Evolutionary conservation across 2,888 invertebrate genomes (phyloP), one percentile per base, ranked within the genome.

Genomic region (Pinctada fucata): DNA sequence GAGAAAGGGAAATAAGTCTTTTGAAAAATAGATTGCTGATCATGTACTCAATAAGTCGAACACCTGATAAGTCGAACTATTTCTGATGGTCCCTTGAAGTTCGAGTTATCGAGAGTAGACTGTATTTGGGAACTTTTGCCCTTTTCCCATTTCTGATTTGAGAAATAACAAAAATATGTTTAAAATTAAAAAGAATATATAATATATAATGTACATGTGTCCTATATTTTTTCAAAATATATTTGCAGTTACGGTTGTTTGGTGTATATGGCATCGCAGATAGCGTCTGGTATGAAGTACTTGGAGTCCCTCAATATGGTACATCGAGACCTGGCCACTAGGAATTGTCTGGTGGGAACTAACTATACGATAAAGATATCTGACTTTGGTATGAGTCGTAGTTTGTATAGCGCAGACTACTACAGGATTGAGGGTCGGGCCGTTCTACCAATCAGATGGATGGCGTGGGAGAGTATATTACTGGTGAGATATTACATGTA

Each of bases 211-310:
- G 13, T 58, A 13, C 6, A 58, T 58, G 58, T 58, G 6, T 58
- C 58, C 58, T 58, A 13, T 58, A 58, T 10, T 58, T 52, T 52
- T 58, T 58, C 8, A 10, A 58, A 58, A 10, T 58, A 10, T 58
- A 6, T 5, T 94, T 94, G 48, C 94, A 97, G 96, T 92, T 96
- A 96, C 93, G 96, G 96, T 88, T 95, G 95, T 93, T 94, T 97
- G 90, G 94, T 97, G 84, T 96, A 96, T 93, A 95, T 97, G 93
- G 96, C 96, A 69, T 95, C 95, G 76, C 97, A 97, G 93, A 95
- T 97, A 83, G 96, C 97, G 1, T 96, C 96, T 3, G 97, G 97
- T 13, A 97, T 97, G 97, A 95, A 96, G 89, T 97, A 97, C 92
- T 93, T 97, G 88, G 96, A 97, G 93, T 95, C 96, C 71, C 94